A percentile compares a stretch with the other conserved stretches of the same genome.
phyloP scores from a whole-genome alignment of 2,888 invertebrate species.

The Cataglyphis livida region DNA sequence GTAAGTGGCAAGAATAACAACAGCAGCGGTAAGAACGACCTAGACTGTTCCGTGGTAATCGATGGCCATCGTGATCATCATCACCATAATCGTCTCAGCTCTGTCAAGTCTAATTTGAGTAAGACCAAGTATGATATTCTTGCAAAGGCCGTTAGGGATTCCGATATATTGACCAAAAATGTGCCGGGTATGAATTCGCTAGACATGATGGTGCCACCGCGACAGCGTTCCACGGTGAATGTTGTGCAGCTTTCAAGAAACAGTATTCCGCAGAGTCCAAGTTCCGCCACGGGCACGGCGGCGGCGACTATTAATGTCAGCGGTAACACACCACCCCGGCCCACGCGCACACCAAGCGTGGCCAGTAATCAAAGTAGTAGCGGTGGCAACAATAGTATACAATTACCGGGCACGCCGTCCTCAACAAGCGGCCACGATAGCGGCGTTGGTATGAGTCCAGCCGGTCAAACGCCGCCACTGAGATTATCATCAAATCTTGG shows the following conservation, averaged over 20 bases:
- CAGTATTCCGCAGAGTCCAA: conserved; percentile 83
- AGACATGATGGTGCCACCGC: conserved; percentile 88
- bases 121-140: conserved; percentile 81
- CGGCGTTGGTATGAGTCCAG: conserved; percentile 84
- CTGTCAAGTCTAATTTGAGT: conserved; percentile 70
- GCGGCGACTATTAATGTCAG: conserved; percentile 58
- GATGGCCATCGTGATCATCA: conserved; percentile 38
- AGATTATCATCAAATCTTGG: conserved; percentile 75
- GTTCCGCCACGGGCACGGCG: conserved; percentile 74
- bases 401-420: conserved; percentile 83
- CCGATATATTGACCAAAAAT: conserved; percentile 85
- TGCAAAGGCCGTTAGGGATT: conserved; percentile 80
- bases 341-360: conserved; percentile 80
- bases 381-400: conserved; percentile 84
- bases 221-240: conserved; percentile 86
- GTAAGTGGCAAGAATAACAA: conserved; percentile 51
- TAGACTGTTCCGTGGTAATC: conserved; percentile 61
- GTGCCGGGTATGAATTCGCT: conserved; percentile 88
- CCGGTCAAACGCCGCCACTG: conserved; percentile 83
- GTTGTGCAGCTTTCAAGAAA: conserved; percentile 87
- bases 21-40: conserved; percentile 59
- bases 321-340: conserved; percentile 81
- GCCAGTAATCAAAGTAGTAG: conserved; percentile 69
- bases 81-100: conserved; percentile 44
- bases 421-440: conserved; percentile 83